Percentiles rank a stretch among this genome's conserved stretches.
These are phyloP conservation scores for Marasmarcha lunaedactyla DNA, from an alignment of 2,888 invertebrate genomes.

Conservation along the genomic window DNA sequence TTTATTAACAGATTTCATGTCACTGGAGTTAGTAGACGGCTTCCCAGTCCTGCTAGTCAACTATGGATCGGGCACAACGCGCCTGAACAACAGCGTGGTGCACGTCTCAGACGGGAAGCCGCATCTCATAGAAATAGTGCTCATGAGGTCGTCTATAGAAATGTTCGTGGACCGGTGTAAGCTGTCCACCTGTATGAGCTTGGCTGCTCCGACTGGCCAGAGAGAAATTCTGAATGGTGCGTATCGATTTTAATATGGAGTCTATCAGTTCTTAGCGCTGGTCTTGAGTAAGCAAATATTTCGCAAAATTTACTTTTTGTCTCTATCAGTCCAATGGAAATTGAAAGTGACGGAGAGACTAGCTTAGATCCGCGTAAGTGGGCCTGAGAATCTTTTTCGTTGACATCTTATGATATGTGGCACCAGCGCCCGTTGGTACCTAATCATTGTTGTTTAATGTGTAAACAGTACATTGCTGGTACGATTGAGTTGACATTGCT, in stretches of 20 bases:
- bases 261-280: neutral
- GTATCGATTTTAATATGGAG: slow-evolving; percentile 11
- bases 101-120: slow-evolving; percentile 86
- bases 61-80: slow-evolving; percentile 86
- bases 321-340: no score
- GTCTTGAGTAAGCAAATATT: no score
- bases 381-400: no score
- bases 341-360: no score
- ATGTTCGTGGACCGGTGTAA: slow-evolving; percentile 84
- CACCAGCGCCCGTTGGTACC: no score
- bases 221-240: slow-evolving; percentile 79
- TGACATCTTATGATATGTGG: no score
- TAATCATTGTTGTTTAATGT: no score
- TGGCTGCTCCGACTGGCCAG: slow-evolving; percentile 77
- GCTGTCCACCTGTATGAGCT: slow-evolving; percentile 76
- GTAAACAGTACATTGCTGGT: no score
- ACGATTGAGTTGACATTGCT: no score
- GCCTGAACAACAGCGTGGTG: slow-evolving; percentile 76
- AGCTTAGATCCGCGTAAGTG: no score
- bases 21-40: slow-evolving; percentile 88
- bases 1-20: slow-evolving; percentile 82
- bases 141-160: slow-evolving; percentile 74
- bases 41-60: slow-evolving; percentile 85
- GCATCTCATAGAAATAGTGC: slow-evolving; percentile 87
- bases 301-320: no score